Percentiles rank a stretch among this genome's conserved stretches.
These are phyloP conservation scores for Aphidius colemani DNA, from an alignment of 2,888 invertebrate species.

Conservation along the genomic window DNA sequence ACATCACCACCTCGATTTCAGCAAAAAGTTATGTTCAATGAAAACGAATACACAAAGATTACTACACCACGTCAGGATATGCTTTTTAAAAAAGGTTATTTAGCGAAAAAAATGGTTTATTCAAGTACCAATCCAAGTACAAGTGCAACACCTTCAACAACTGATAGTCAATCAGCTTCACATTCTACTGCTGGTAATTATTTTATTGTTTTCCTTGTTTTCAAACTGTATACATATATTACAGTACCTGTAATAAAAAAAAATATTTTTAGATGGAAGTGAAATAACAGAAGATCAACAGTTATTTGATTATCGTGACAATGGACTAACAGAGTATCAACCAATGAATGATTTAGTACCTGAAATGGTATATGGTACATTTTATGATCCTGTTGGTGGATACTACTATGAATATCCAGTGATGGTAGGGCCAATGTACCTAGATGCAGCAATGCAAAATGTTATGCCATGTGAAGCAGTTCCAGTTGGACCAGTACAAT, in stretches of 20 bases:
- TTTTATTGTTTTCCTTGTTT: background rate
- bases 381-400: constrained; percentile 54
- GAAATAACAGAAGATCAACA: constrained; percentile 58
- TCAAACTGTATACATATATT: background rate
- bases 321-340: constrained; percentile 42
- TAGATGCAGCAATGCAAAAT: constrained; percentile 44
- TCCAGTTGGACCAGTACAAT: constrained; percentile 61
- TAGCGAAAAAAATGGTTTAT: constrained; percentile 64
- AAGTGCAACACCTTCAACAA: constrained; percentile 58
- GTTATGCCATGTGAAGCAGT: constrained; percentile 59
- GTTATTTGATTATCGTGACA: constrained; percentile 45
- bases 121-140: constrained; percentile 50
- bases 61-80: constrained; percentile 74
- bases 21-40: constrained; percentile 64
- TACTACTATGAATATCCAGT: constrained; percentile 58
- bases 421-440: constrained; percentile 58
- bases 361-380: constrained; percentile 52
- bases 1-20: constrained; percentile 50
- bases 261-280: constrained; percentile 49
- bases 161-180: constrained; percentile 57
- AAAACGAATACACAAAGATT: constrained; percentile 73
- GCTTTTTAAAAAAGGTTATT: constrained; percentile 72
- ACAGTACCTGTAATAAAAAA: no score
- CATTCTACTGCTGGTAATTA: constrained; percentile 57
- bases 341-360: constrained; percentile 39